Evolutionary conservation across 2,797 vertebrate genomes (phyloP).

Genomic region (Podarcis siculus): DNA sequence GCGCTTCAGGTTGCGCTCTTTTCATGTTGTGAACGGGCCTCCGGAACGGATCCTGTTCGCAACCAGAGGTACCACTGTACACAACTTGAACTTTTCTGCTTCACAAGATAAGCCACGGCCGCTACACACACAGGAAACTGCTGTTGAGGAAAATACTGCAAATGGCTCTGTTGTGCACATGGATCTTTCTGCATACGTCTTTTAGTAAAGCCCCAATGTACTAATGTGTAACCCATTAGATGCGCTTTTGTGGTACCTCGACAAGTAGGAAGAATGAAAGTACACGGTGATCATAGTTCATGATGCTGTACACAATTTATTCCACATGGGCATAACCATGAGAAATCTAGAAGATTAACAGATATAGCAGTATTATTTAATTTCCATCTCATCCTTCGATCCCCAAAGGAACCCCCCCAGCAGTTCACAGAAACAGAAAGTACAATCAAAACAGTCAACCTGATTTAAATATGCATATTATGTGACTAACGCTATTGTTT

Average conservation of each 20-base stretch:
- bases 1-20: too few species aligned
- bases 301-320: slow-evolving; percentile 15
- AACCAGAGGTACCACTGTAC: too few species aligned
- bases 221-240: neutral
- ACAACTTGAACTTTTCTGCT: neutral
- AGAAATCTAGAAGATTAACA: slow-evolving; percentile 22
- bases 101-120: neutral
- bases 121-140: neutral
- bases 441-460: neutral
- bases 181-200: neutral
- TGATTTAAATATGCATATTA: neutral
- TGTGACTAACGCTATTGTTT: neutral
- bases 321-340: slow-evolving; percentile 12
- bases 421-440: neutral
- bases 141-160: neutral
- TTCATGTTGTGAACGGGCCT: too few species aligned
- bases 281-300: neutral
- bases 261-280: slow-evolving; percentile 3
- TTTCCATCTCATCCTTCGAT: neutral
- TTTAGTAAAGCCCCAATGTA: neutral
- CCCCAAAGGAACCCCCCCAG: neutral
- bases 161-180: neutral
- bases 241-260: neutral
- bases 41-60: too few species aligned
- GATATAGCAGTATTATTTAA: neutral